These are phyloP conservation scores for Diogma glabrata DNA, from an alignment of 2,888 invertebrate species.

Conservation along the genomic window DNA sequence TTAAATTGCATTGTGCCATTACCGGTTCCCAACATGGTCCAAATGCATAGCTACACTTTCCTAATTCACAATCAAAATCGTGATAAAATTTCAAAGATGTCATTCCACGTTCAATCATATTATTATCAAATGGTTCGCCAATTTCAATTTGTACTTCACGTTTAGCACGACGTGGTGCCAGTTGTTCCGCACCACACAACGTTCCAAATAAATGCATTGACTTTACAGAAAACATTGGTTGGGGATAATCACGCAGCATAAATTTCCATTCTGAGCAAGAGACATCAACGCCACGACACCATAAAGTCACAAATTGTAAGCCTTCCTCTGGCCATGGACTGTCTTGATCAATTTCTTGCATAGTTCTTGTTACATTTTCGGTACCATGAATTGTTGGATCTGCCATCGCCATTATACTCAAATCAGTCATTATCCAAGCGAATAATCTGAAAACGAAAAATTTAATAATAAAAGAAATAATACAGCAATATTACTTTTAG, in stretches of 20 bases:
- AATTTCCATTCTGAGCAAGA: constrained; percentile 79
- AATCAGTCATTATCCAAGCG: constrained; percentile 70
- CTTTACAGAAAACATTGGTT: constrained; percentile 76
- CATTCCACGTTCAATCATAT: constrained; percentile 81
- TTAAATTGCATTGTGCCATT: constrained; percentile 40
- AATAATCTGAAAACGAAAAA: too few species aligned
- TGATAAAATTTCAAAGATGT: constrained; percentile 95
- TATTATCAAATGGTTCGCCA: constrained; percentile 73
- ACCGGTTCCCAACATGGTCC: constrained; percentile 99
- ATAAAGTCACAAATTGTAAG: constrained; percentile 78
- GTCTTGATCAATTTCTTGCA: constrained; percentile 75
- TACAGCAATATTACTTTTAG: neutral
- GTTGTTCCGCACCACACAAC: constrained; percentile 80
- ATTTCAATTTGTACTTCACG: constrained; percentile 46
- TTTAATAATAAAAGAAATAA: neutral
- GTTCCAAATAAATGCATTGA: constrained; percentile 81
- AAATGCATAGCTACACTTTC: constrained; percentile 83
- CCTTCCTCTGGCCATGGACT: constrained; percentile 89
- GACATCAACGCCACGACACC: constrained; percentile 80
- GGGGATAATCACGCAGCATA: constrained; percentile 87
- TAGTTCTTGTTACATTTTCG: constrained; percentile 55
- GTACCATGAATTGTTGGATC: constrained; percentile 79
- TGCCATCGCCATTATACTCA: constrained; percentile 58
- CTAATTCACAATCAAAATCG: constrained; percentile 89
- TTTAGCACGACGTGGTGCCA: constrained; percentile 50